phyloP scores from a whole-genome alignment of 2,113 vertebrate species.

The Toxostoma redivivum region DNA sequence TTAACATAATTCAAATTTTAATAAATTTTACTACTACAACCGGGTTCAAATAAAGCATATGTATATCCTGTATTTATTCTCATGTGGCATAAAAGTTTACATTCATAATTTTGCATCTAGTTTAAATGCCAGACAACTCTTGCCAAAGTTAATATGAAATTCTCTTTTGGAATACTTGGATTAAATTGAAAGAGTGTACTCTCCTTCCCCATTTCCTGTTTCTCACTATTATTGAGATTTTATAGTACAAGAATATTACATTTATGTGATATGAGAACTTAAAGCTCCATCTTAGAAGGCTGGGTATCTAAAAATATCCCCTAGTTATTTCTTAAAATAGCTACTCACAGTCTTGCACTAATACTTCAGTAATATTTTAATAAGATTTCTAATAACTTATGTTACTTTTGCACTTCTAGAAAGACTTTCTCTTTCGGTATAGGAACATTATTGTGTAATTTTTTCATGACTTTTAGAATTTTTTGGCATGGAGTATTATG shows the following conservation, averaged over 20 bases:
- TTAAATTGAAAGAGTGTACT: background rate
- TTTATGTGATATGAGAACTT: background rate
- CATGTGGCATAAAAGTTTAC: background rate
- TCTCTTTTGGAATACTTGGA: background rate
- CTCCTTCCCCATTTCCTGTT: background rate
- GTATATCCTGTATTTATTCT: background rate
- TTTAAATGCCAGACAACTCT: background rate
- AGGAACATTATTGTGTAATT: background rate
- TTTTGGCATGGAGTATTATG: background rate
- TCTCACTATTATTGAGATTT: background rate
- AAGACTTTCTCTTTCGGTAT: background rate
- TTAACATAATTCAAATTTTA: background rate
- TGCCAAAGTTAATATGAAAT: background rate
- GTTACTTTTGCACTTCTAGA: background rate
- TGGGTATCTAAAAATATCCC: background rate
- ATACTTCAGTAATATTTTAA: background rate
- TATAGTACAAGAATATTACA: background rate
- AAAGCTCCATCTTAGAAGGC: background rate
- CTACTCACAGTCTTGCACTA: background rate
- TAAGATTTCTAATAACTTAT: background rate
- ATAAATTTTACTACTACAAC: background rate
- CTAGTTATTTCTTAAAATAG: background rate
- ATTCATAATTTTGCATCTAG: background rate
- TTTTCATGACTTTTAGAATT: background rate
- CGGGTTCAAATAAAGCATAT: background rate